Base-by-base conservation (phyloP, 2,888 invertebrate species). In the Volucella inanis region DNA sequence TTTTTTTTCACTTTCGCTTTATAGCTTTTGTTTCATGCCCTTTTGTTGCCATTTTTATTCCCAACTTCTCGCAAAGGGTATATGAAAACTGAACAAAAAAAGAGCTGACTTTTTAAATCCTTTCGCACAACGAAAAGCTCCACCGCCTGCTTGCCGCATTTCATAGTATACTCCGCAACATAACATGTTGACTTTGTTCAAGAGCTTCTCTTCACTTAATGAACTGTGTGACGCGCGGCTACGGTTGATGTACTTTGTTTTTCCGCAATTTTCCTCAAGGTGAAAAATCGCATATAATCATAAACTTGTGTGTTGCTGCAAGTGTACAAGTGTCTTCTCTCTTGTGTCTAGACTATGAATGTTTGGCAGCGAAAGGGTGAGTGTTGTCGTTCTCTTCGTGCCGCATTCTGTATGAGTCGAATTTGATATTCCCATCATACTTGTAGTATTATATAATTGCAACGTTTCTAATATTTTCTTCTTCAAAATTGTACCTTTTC, bases 161-260 rank as follows among this genome's bases (percentile, higher is more conserved):
- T 31, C 50, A 6, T 65, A 38, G 64, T 54, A 11, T 41, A 18
- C 39, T 64, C 71, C 22, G 14, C 57, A 59, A 57, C 65, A 72
- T 43, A 72, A 79, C 79, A 79, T 72, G 72, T 79, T 79, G 72
- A 79, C 79, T 79, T 79, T 72, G 72, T 65, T 72, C 65, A 79
- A 79, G 65, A 67, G 79, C 61, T 79, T 79, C 79, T 59, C 72
- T 79, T 54, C 79, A 79, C 65, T 72, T 79, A 79, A 79, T 79
- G 79, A 79, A 79, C 78, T 78, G 72, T 65, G 38, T 22, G 67
- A 79, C 65, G 65, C 79, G 64, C 39, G 72, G 57, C 72, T 72
- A 72, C 79, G 79, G 39, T 74, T 74, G 74, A 80, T 67, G 61
- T 43, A 55, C 74, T 68, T 80, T 74, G 74, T 80, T 80, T 79